Base-by-base conservation (phyloP, 2,797 vertebrate species). In the Huso huso region DNA sequence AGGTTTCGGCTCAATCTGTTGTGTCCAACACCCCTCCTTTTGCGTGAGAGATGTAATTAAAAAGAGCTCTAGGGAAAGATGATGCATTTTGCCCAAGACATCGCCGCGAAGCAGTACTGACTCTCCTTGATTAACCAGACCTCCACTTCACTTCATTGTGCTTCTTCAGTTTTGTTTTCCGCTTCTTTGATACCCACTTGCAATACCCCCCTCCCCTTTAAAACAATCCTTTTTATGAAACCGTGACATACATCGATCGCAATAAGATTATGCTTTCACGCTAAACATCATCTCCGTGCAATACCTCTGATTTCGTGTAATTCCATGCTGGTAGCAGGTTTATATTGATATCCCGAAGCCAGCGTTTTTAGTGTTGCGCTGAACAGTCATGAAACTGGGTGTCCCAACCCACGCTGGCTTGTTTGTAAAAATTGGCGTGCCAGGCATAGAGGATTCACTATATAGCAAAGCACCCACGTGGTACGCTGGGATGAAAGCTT, bases 71-170 rank as follows among this genome's bases (percentile, higher is more conserved):
- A 13, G 65, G 70, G 66, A 70, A 63, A 65, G 69, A 72, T 76
- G 72, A 69, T 72, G 69, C 65, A 79, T 72, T 74, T 75, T 71
- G 72, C 65, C 68, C 68, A 65, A 74, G 63, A 73, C 60, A 68
- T 77, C 58, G 79, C 61, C 71, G 74, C 55, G 65, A 70, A 73
- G 77, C 72, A 72, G 74, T 62, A 68, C 71, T 69, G 72, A 73
- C 53, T 49, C 62, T 77, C 77, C 65, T 62, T 68, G 51, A 73
- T 70, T 73, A 72, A 68, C 77, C 75, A 76, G 48, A 37, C 68
- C 73, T 61, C 61, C 49, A 50, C 49, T 72, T 75, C 82, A 79
- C 82, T 81, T 68, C 66, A 10, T 9, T 3, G 37, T 7, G 23
- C 10, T 51, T 51, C 74, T 76, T 71, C 70, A 62, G 62, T 49